These are phyloP conservation scores for Ictalurus punctatus DNA, from an alignment of 2,113 vertebrate genomes.

Conservation along the genomic window DNA sequence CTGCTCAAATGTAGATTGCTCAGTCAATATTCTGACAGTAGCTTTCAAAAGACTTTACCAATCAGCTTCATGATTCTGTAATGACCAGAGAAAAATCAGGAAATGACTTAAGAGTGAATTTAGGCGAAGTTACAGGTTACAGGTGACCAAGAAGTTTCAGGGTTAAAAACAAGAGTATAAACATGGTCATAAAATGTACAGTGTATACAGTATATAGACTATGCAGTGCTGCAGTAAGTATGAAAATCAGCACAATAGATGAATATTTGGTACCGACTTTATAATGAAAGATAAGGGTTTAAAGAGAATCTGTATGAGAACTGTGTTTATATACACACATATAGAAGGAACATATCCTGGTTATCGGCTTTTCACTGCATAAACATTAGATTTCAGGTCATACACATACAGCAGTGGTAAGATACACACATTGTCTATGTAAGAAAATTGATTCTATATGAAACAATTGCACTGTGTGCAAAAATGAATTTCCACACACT, in stretches of 20 bases:
- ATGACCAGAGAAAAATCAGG: background rate
- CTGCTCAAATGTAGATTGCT: slow-evolving; percentile 2
- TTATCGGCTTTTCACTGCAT: background rate
- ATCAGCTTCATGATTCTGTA: background rate
- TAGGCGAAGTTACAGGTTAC: background rate
- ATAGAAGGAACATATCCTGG: background rate
- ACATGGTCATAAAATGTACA: background rate
- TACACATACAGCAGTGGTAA: background rate
- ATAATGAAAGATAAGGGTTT: background rate
- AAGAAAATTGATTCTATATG: background rate
- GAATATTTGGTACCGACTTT: background rate
- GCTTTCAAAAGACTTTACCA: background rate
- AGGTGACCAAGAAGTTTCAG: background rate
- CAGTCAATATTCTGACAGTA: background rate
- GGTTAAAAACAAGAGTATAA: background rate
- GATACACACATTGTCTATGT: background rate
- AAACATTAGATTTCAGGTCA: background rate
- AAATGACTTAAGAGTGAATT: background rate
- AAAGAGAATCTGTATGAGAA: background rate
- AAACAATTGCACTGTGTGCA: background rate
- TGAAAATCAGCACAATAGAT: background rate
- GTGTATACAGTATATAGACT: background rate
- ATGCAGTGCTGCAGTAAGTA: background rate
- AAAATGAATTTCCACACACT: background rate
- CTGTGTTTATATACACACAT: background rate